Base-by-base conservation (phyloP, 2,797 vertebrate genomes). In the Sylvia borin region DNA sequence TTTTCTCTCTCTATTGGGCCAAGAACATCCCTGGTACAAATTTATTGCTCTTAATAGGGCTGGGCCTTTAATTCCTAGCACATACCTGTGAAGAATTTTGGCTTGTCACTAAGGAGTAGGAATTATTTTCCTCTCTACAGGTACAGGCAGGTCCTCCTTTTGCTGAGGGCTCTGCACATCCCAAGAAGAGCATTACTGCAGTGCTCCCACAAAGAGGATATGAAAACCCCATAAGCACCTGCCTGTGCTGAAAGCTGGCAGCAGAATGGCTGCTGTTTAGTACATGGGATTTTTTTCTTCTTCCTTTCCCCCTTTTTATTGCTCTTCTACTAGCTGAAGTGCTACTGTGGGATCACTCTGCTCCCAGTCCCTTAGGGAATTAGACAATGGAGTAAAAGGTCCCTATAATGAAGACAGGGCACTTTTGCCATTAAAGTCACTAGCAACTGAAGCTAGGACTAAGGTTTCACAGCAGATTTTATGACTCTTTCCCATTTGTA, bases 71-170 rank as follows among this genome's bases (percentile, higher is more conserved):
- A 92, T 95, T 96, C 94, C 78, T 85, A 86, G 90, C 10, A 38
- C 96, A 95, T 96, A 88, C 68, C 92, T 87, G 90, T 75, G 95
- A 96, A 94, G 95, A 96, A 96, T 96, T 96, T 97, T 97, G 96
- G 96, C 96, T 96, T 96, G 92, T 95, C 94, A 96, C 65, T 62
- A 83, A 96, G 75, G 13, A 87, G 75, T 45, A 92, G 96, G 92
- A 97, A 95, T 97, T 95, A 92, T 93, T 96, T 95, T 93, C 73
- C 76, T 84, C 70, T 88, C 67, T 93, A 43, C 95, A 97, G 92
- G 96, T 96, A 96, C 77, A 93, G 95, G 62, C 96, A 97, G 81
- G 95, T 81, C 84, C 54, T 86, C 42, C 78, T 78, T 95, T 96
- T 96, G 95, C 95, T 93, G 89, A 94, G 62, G 65, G 86, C 90